Conservation (phyloP, 2,113 vertebrate species). For the Chelonoidis abingdonii region DNA sequence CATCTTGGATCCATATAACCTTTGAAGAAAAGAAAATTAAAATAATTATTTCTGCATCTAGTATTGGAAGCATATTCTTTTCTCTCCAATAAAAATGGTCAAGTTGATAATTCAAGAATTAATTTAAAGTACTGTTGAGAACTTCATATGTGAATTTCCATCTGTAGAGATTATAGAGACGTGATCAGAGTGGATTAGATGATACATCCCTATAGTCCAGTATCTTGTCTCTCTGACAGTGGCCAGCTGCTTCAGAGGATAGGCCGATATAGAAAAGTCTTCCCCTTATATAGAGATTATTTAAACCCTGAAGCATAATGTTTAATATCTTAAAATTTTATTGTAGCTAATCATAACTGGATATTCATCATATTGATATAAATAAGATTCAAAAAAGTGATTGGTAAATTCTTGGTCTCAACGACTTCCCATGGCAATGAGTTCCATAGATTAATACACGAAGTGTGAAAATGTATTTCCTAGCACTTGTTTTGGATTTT, state of each 20-base stretch:
- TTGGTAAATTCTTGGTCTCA: not conserved
- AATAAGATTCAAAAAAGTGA: not conserved
- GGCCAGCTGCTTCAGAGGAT: not conserved
- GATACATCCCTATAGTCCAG: not conserved
- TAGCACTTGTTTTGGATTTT: not conserved
- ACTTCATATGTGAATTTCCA: not conserved
- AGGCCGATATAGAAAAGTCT: not conserved
- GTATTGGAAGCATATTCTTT: not conserved
- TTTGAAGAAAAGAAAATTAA: not conserved
- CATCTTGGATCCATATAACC: not conserved
- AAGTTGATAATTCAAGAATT: not conserved
- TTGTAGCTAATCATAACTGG: not conserved
- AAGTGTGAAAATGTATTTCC: not conserved
- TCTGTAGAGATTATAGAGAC: not conserved
- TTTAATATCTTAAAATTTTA: not conserved
- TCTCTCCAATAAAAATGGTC: not conserved
- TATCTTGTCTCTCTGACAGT: not conserved
- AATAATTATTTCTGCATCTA: not conserved
- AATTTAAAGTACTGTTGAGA: not conserved
- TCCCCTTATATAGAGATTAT: fast-evolving
- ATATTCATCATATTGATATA: not conserved
- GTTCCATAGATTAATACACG: not conserved
- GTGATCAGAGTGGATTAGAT: not conserved
- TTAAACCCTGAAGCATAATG: not conserved
- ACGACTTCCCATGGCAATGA: not conserved